A percentile compares a stretch with the other conserved stretches of the same genome.
Conservation (phyloP, 2,888 invertebrate genomes). For the Dascillus cervinus region DNA sequence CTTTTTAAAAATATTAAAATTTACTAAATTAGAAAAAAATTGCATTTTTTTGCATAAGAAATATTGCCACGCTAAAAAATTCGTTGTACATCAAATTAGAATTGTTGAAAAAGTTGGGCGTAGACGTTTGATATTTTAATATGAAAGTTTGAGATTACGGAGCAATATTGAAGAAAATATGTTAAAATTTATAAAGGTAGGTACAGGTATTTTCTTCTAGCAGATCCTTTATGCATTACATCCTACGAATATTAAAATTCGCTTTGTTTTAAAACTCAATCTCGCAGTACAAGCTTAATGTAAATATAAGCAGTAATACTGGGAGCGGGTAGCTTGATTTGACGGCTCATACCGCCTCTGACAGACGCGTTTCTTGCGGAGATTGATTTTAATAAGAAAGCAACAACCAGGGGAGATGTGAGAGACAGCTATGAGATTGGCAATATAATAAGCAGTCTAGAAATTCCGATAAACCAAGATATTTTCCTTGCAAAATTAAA, state of each 20-base stretch:
- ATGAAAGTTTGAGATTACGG: constrained; percentile 10
- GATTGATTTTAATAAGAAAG: constrained; percentile 37
- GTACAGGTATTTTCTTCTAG: constrained; percentile 32
- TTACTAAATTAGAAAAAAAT: no score
- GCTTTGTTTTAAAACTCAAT: constrained; percentile 42
- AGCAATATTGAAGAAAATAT: constrained; percentile 17
- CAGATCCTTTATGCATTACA: constrained; percentile 34
- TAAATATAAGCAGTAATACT: constrained; percentile 38
- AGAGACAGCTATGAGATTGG: constrained; percentile 34
- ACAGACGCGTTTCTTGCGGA: constrained; percentile 28
- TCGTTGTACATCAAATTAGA: no score
- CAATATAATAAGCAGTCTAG: constrained; percentile 22
- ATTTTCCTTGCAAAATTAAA: no score
- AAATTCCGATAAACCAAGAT: constrained; percentile 22
- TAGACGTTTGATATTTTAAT: neutral
- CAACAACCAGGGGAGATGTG: constrained; percentile 25
- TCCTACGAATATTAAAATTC: constrained; percentile 39
- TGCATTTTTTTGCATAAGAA: neutral
- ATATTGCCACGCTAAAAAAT: neutral
- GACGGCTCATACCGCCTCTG: constrained; percentile 34
- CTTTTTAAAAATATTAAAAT: no score
- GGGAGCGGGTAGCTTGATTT: constrained; percentile 30
- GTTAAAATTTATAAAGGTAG: constrained; percentile 15
- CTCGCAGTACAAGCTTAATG: constrained; percentile 38
- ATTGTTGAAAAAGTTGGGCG: no score